Evolutionary conservation across 2,797 vertebrate genomes (phyloP).

Genomic region (Bufotes viridis): DNA sequence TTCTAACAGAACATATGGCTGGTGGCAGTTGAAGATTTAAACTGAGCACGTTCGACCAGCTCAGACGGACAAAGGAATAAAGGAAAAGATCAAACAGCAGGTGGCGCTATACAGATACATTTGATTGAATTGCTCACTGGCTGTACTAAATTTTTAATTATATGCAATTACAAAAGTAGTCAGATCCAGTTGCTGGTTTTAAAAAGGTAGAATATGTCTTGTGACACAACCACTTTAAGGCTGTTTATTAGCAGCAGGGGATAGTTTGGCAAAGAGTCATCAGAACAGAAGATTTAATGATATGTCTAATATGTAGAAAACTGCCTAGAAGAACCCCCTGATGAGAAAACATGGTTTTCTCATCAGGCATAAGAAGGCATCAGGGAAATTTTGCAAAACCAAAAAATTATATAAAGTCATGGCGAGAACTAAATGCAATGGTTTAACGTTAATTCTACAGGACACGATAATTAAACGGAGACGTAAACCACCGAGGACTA

Average conservation of each 20-base stretch:
- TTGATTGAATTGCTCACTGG: too few relatives aligned
- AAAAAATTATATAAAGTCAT: slow-evolving; percentile 38
- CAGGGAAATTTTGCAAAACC: slow-evolving; percentile 15
- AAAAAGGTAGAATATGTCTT: too few relatives aligned
- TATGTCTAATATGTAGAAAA: neutral
- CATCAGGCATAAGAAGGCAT: slow-evolving; percentile 26
- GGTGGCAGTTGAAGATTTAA: too few relatives aligned
- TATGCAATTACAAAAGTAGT: too few relatives aligned
- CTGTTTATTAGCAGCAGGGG: neutral
- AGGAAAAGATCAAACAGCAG: too few relatives aligned
- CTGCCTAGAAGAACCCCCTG: neutral
- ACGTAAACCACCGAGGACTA: slow-evolving; percentile 48
- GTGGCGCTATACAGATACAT: too few relatives aligned
- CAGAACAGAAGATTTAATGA: neutral
- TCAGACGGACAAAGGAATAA: too few relatives aligned
- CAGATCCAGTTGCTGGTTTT: too few relatives aligned
- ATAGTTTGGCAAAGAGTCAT: neutral
- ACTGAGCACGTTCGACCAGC: too few relatives aligned
- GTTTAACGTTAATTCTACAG: slow-evolving; percentile 52
- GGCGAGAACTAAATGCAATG: neutral
- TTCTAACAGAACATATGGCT: too few relatives aligned
- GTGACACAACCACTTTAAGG: too few relatives aligned
- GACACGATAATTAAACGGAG: slow-evolving; percentile 58
- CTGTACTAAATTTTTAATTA: too few relatives aligned
- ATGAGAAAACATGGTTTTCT: neutral